phyloP scores from a whole-genome alignment of 1,140 invertebrate species.

The Tetramorium alpestre region DNA sequence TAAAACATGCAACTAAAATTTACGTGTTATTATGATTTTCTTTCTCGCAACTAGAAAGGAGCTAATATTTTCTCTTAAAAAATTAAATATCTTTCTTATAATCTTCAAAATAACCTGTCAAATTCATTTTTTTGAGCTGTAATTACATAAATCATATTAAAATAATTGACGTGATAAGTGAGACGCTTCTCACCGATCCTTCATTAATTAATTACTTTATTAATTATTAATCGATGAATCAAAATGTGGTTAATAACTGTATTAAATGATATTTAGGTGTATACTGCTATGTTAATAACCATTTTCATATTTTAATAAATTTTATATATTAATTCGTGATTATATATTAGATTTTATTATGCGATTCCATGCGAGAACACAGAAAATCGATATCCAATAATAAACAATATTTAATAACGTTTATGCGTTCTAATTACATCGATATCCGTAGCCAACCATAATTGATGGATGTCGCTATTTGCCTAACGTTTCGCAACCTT shows the following conservation, averaged over 20 bases:
- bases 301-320: conserved; percentile 37
- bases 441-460: conserved; percentile 6
- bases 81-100: background rate
- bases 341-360: conserved; percentile 36
- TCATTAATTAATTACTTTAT: conserved; percentile 14
- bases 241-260: conserved; percentile 12
- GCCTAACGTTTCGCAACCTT: conserved; percentile 21
- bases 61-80: background rate
- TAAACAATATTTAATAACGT: conserved; percentile 54
- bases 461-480: conserved; percentile 21
- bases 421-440: conserved; percentile 46
- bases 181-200: background rate
- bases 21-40: background rate
- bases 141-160: background rate
- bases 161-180: background rate
- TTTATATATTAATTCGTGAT: conserved; percentile 37
- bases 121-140: background rate
- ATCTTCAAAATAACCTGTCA: background rate
- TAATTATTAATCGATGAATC: conserved; percentile 30
- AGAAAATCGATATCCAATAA: conserved; percentile 21
- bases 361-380: background rate
- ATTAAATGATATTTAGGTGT: conserved; percentile 26
- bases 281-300: conserved; percentile 4
- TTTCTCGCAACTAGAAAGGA: background rate
- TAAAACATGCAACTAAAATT: background rate